A percentile compares a stretch with the other conserved stretches of the same genome.
Evolutionary conservation across 2,888 invertebrate genomes (phyloP).

Genomic region (Nasonia oneida): DNA sequence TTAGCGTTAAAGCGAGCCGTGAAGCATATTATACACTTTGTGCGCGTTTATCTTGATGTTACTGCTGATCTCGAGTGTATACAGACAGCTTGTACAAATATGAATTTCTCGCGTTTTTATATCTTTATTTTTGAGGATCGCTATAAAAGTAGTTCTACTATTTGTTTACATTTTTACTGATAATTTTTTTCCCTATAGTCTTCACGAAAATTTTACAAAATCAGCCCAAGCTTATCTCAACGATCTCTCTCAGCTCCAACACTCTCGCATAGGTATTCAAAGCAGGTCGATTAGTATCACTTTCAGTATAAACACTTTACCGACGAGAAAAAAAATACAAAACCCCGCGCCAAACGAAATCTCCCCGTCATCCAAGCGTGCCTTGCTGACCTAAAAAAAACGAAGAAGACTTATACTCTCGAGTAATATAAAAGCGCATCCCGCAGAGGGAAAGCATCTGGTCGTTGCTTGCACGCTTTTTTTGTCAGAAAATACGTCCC

Average conservation of each 20-base stretch:
- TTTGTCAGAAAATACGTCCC: slow-evolving; percentile 27
- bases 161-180: too few relatives aligned
- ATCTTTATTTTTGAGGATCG: too few relatives aligned
- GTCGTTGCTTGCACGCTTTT: slow-evolving; percentile 13
- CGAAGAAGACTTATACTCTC: slow-evolving; percentile 3
- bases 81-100: neutral
- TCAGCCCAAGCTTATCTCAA: neutral
- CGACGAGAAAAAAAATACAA: slow-evolving; percentile 12
- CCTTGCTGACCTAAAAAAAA: slow-evolving; percentile 13
- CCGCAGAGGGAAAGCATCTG: slow-evolving; percentile 43
- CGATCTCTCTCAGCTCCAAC: neutral
- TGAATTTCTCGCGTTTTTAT: neutral
- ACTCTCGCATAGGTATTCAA: neutral
- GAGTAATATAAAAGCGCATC: slow-evolving; percentile 27
- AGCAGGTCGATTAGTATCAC: slow-evolving; percentile 58
- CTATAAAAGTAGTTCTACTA: too few relatives aligned
- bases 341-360: slow-evolving; percentile 28
- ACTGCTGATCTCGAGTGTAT: neutral
- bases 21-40: neutral
- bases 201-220: neutral
- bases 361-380: slow-evolving; percentile 32
- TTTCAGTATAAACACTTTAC: slow-evolving; percentile 57
- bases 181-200: too few relatives aligned
- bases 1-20: slow-evolving; percentile 1
- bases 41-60: neutral